These are phyloP conservation scores for Austrolebias charrua DNA, from an alignment of 2,797 vertebrate genomes.

Conservation along the genomic window DNA sequence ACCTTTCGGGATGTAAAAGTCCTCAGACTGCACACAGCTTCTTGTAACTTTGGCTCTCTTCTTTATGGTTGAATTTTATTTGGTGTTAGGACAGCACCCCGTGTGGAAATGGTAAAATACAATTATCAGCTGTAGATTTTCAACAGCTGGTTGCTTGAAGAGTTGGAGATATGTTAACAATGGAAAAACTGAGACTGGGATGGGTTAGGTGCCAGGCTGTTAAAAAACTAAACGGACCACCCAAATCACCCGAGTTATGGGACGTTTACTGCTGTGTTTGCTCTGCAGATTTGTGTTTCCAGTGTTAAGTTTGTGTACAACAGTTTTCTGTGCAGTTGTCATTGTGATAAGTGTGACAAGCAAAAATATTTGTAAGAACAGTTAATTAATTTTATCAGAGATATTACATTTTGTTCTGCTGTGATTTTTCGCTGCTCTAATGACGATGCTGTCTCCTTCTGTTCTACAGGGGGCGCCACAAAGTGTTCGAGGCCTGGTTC, in stretches of 20 bases:
- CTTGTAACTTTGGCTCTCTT: not conserved
- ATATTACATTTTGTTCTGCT: no score
- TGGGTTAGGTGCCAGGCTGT: constrained; percentile 21
- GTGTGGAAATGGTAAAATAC: constrained; percentile 14
- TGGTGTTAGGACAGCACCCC: constrained; percentile 5
- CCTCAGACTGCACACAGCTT: not conserved
- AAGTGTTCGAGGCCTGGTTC: constrained; percentile 89
- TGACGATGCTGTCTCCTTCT: constrained; percentile 35
- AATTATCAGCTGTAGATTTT: constrained; percentile 27
- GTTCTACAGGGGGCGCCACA: constrained; percentile 68
- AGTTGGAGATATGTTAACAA: constrained; percentile 8
- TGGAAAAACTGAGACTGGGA: constrained; percentile 30
- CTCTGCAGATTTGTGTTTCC: not conserved
- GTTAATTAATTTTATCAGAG: no score
- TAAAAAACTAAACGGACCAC: constrained; percentile 23
- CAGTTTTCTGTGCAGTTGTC: not conserved
- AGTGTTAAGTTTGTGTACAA: not conserved
- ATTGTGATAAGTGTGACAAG: not conserved
- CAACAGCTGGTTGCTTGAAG: constrained; percentile 2
- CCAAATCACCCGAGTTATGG: constrained; percentile 20
- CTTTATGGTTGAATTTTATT: constrained; percentile 6
- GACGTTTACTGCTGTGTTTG: constrained; percentile 22
- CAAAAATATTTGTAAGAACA: no score
- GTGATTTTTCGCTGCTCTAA: not conserved
- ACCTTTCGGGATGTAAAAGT: constrained; percentile 17